Base-by-base conservation (phyloP, 1,140 invertebrate genomes). In the Papilio polytes region DNA sequence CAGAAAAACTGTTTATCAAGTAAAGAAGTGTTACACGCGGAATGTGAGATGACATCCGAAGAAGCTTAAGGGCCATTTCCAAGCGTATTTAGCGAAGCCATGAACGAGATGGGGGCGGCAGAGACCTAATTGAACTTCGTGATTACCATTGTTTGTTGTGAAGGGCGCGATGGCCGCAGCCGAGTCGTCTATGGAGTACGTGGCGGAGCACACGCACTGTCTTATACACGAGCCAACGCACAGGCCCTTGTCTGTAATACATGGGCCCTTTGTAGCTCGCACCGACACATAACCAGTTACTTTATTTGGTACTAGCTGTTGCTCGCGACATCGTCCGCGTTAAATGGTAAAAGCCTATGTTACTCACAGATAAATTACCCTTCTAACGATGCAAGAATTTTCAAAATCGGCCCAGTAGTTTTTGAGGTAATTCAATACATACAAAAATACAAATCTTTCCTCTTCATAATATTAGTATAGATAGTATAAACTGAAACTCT, bases 221-320 rank as follows among this genome's bases (percentile, higher is more conserved):
- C 87, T 92, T 82, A 95, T 94, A 90, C 95, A 95, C 86, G 93
- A 91, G 87, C 92, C 93, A 83, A 94, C 89, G 89, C 94, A 95
- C 86, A 93, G 88, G 85, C 91, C 89, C 87, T 90, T 92, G 59
- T 92, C 93, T 93, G 92, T 82, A 91, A 91, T 86, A 91, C 79
- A 88, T 87, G 84, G 79, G 70, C 82, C 84, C 83, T 66, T 84
- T 89, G 82, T 84, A 85, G 56, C 79, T 53, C 72, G 74, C 51
- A 51, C 3, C 76, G 44, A 81, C 46, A 31, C 22, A 56, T n/a
- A n/a, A 56, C 6, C 53, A 56, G 53, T 56, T 56, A 56, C 53
- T n/a, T n/a, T n/a, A n/a, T n/a, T n/a, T n/a, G n/a, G n/a, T n/a
- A n/a, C n/a, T n/a, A n/a, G n/a, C n/a, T n/a, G n/a, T n/a, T n/a